A percentile compares a stretch with the other conserved stretches of the same genome.
phyloP scores from a whole-genome alignment of 2,888 invertebrate species.

The Melanotus villosus region DNA sequence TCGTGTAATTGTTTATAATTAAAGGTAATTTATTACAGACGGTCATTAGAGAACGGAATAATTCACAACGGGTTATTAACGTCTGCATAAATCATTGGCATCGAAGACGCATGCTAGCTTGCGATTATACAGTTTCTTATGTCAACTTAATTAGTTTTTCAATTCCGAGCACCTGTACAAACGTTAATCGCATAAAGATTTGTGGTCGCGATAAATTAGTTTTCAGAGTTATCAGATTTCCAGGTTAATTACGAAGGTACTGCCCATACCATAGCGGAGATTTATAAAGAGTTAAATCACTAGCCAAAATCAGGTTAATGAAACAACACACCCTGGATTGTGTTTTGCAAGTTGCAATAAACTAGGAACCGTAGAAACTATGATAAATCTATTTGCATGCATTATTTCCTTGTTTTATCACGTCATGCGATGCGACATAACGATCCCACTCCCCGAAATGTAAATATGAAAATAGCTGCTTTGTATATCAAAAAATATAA shows the following conservation, averaged over 20 bases:
- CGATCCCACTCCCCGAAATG: too few species aligned
- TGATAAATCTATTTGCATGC: slow-evolving; percentile 16
- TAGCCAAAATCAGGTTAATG: slow-evolving; percentile 28
- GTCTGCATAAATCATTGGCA: too few species aligned
- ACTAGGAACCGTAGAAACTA: not conserved
- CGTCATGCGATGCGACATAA: slow-evolving; percentile 27
- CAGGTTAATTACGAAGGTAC: slow-evolving; percentile 26
- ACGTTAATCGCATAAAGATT: not conserved
- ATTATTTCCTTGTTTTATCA: slow-evolving; percentile 12
- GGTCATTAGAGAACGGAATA: too few species aligned
- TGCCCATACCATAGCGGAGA: slow-evolving; percentile 14
- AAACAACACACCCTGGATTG: slow-evolving; percentile 19
- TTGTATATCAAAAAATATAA: slow-evolving; percentile 42
- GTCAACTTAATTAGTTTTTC: not conserved
- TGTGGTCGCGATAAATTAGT: slow-evolving; percentile 11
- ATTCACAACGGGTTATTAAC: too few species aligned
- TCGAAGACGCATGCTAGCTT: too few species aligned
- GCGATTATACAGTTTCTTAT: too few species aligned
- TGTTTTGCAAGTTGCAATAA: slow-evolving; percentile 1
- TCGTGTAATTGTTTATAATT: too few species aligned
- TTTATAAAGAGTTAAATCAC: slow-evolving; percentile 27
- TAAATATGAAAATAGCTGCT: slow-evolving; percentile 33
- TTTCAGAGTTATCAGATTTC: slow-evolving; percentile 32
- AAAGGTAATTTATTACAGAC: too few species aligned
- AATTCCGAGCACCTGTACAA: too few species aligned